Evolutionary conservation across 2,797 vertebrate genomes (phyloP).

Genomic region (Poeciliopsis turneri): DNA sequence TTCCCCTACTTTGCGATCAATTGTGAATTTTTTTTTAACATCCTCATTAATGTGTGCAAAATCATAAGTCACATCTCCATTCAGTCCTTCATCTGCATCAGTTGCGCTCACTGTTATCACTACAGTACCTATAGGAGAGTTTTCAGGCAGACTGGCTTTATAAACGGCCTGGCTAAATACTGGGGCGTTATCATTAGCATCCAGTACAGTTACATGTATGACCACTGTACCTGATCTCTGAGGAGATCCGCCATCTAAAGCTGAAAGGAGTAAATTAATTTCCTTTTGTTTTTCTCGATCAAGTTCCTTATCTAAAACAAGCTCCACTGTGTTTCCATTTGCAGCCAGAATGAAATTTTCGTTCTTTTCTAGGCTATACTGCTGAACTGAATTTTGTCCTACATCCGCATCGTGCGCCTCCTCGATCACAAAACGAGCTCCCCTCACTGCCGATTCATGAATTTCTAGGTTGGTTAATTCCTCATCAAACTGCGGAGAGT

Average conservation of each 20-base stretch:
- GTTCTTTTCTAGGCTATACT: slow-evolving; percentile 54
- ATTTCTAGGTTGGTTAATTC: too few relatives aligned
- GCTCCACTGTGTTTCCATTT: slow-evolving; percentile 33
- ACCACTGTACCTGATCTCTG: slow-evolving; percentile 68
- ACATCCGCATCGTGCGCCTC: slow-evolving; percentile 71
- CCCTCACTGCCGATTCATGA: background rate
- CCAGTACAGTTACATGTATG: slow-evolving; percentile 50
- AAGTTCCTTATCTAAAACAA: slow-evolving; percentile 60
- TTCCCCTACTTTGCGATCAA: too few relatives aligned
- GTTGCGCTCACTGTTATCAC: slow-evolving; percentile 13
- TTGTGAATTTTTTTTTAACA: too few relatives aligned
- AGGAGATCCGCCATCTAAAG: slow-evolving; percentile 67
- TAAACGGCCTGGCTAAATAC: slow-evolving; percentile 72
- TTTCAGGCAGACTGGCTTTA: slow-evolving; percentile 67
- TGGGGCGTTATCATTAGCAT: slow-evolving; percentile 76
- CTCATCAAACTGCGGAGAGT: slow-evolving; percentile 72
- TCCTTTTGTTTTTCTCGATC: slow-evolving; percentile 61
- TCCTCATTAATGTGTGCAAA: slow-evolving; percentile 29
- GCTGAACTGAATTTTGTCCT: slow-evolving; percentile 65
- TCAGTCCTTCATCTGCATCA: slow-evolving; percentile 58
- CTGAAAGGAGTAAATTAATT: slow-evolving; percentile 51
- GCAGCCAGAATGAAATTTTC: slow-evolving; percentile 55
- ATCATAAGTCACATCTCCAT: slow-evolving; percentile 59
- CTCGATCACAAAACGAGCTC: slow-evolving; percentile 60
- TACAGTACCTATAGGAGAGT: slow-evolving; percentile 48